Base-by-base conservation (phyloP, 2,113 vertebrate genomes). In the Sinosuthora webbiana region DNA sequence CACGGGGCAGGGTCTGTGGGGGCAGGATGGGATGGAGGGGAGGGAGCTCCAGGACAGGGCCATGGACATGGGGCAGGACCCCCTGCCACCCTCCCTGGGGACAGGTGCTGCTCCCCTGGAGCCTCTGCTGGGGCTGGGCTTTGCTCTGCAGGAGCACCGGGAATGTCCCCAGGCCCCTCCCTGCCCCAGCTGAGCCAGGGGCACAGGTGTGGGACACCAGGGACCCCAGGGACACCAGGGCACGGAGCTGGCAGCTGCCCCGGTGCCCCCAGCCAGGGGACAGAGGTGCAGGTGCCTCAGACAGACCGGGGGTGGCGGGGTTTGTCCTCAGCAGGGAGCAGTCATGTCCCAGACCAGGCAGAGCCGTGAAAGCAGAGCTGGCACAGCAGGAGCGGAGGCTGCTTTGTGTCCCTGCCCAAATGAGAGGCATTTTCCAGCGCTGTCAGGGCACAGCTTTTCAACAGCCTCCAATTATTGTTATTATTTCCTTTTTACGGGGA, bases 391-490 rank as follows among this genome's bases (percentile, higher is more conserved):
- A 77, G 52, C 41, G 62, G 79, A 24, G 35, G 42, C 92, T 93
- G 79, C 73, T 95, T 70, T 83, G 87, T 83, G 87, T 76, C 93
- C 52, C 28, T 2, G 55, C 35, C 10, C 19, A 50, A 80, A 83
- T 30, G 77, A 77, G 71, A 84, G 67, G 50, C 71, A 7, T 64
- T 94, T 76, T 92, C 74, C 33, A 11, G 92, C 41, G 4, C 90
- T 87, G 87, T 67, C 94, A 94, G 57, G 91, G 71, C 83, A 90
- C 35, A 89, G 90, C 88, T 95, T 93, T 94, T 88, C 87, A 89
- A 69, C 94, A 93, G 91, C 83, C 49, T 86, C 83, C 74, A 95
- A 96, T 97, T 92, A 93, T 92, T 92, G 71, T 89, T 89, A 85
- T 85, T 94, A 93, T 95, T 97, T 89, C 71, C 89, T 75, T 95